Conservation (phyloP, 2,113 vertebrate genomes). For the Cyprinus carpio region DNA sequence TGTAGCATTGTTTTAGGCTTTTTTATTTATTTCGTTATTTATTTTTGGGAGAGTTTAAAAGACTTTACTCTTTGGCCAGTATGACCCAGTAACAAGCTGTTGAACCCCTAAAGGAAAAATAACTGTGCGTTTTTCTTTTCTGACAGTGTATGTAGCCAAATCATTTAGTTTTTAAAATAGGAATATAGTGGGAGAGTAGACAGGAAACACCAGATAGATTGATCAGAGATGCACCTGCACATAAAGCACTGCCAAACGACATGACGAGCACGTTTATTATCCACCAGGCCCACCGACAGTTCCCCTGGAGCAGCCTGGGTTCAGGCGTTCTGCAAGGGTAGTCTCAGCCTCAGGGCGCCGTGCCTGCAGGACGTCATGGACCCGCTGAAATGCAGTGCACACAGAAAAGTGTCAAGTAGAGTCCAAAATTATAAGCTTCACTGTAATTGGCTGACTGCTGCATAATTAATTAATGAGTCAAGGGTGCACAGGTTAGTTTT, state of each 20-base stretch:
- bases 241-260: background rate
- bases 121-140: background rate
- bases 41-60: too few species aligned
- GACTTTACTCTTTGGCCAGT: too few species aligned
- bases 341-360: background rate
- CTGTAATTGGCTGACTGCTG: background rate
- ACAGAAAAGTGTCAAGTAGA: background rate
- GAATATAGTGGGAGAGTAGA: background rate
- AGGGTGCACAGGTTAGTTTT: slow-evolving; percentile 14
- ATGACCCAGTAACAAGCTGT: background rate
- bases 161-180: background rate
- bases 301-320: background rate
- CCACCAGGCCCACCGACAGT: background rate
- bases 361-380: background rate
- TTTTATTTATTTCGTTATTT: too few species aligned
- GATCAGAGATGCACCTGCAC: background rate
- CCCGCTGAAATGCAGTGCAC: background rate
- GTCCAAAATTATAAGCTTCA: background rate
- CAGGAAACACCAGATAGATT: background rate
- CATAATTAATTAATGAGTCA: background rate
- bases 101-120: background rate
- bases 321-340: background rate
- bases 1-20: too few species aligned
- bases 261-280: background rate
- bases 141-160: background rate